Base-by-base conservation (phyloP, 2,113 vertebrate species). In the Ornithorhynchus anatinus region DNA sequence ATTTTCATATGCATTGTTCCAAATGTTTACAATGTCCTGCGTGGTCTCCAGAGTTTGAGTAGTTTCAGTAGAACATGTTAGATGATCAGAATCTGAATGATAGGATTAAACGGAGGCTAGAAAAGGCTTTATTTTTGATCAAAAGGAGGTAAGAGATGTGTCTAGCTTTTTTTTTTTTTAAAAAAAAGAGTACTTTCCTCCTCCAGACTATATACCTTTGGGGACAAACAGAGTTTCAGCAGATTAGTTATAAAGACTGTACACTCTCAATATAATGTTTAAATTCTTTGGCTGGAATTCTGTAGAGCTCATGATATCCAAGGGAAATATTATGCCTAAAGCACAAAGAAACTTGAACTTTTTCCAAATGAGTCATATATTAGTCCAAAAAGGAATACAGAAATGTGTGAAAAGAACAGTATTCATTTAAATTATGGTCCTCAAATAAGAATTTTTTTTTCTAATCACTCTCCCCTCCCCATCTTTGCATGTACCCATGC, bases 271-370 rank as follows among this genome's bases (percentile, higher is more conserved):
- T 74, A 23, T 47, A 38, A 45, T 23, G 5, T 8, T n/a, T 60
- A 58, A 10, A 69, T 79, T 29, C 5, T 50, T n/a, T n/a, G n/a
- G n/a, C n/a, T n/a, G n/a, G n/a, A n/a, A n/a, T n/a, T n/a, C n/a
- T n/a, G n/a, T n/a, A 8, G 23, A 20, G 37, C 57, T 11, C 23
- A 40, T 42, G 36, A 32, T 5, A 6, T 59, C 65, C 66, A 31
- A 66, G 64, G 56, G 13, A 15, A 19, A 59, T 36, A 22, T 15
- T 69, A 48, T 29, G 51, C 35, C 15, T 47, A 22, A 0, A 53
- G 23, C 0, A 0, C 40, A 73, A 33, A 13, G 50, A 36, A 36
- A n/a, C 20, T 38, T 16, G 0, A 22, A 2, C 25, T 12, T n/a
- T n/a, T n/a, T 27, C 17, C 51, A 63, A 48, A 10, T 48, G 45